Evolutionary conservation across 2,888 invertebrate species (phyloP).

Genomic region (Agrochola circellaris): DNA sequence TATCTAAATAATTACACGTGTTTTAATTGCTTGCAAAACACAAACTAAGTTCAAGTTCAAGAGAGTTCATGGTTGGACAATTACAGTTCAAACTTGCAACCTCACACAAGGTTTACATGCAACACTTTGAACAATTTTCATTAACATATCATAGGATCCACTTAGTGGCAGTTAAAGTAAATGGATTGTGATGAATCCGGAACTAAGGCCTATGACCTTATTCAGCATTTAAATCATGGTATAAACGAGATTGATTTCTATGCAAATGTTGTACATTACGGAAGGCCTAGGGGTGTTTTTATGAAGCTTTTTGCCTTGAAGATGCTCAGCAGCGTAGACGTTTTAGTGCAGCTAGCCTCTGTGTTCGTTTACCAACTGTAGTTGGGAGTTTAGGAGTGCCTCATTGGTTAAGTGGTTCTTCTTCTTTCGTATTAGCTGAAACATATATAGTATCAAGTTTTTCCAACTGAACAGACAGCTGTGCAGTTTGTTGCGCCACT

Average conservation of each 20-base stretch:
- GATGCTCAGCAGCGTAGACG: background rate
- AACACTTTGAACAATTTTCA: conserved; percentile 18
- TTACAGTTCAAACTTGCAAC: background rate
- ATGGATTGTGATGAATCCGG: conserved; percentile 29
- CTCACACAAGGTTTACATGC: background rate
- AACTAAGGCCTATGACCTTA: conserved; percentile 30
- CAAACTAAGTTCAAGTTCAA: conserved; percentile 28
- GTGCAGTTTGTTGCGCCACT: too few relatives aligned
- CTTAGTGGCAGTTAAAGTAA: conserved; percentile 2
- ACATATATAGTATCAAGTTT: too few relatives aligned
- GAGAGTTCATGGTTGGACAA: conserved; percentile 34
- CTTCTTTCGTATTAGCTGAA: background rate
- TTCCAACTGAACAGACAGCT: too few relatives aligned
- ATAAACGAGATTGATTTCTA: conserved; percentile 35
- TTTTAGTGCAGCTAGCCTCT: background rate
- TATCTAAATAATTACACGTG: background rate
- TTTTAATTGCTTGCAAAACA: conserved; percentile 24
- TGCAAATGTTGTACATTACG: conserved; percentile 34
- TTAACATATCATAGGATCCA: conserved; percentile 20
- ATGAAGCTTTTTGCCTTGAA: conserved; percentile 29
- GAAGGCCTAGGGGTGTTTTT: conserved; percentile 14
- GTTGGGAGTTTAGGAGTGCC: background rate
- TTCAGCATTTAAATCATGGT: conserved; percentile 5
- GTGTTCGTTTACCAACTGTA: background rate
- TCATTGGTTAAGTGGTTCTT: background rate